Percentiles rank a stretch among this genome's conserved stretches.
Evolutionary conservation across 2,113 vertebrate genomes (phyloP).

Genomic region (Phylloscopus trochiloides): DNA sequence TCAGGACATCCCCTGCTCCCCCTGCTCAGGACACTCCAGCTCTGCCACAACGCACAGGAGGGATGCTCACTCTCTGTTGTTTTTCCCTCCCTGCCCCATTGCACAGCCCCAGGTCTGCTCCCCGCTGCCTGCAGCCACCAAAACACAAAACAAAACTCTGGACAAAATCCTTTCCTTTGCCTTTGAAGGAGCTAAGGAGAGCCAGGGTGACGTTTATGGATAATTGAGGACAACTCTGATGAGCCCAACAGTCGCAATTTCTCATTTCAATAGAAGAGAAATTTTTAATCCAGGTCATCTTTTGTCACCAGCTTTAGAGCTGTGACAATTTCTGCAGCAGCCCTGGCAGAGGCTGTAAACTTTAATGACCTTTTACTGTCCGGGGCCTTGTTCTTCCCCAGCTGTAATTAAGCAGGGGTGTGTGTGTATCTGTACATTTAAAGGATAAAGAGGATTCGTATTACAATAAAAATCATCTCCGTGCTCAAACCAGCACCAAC

Average conservation of each 20-base stretch:
- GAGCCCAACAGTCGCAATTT: background rate
- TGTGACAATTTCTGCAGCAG: constrained; percentile 63
- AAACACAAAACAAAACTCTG: background rate
- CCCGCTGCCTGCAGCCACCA: background rate
- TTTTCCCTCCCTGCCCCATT: background rate
- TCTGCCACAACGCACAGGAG: background rate
- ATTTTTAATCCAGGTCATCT: constrained; percentile 57
- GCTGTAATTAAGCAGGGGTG: constrained; percentile 50
- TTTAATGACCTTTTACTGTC: constrained; percentile 59
- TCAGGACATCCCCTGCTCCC: background rate
- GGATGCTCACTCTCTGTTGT: background rate
- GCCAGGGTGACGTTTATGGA: constrained; percentile 20
- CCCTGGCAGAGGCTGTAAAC: constrained; percentile 65
- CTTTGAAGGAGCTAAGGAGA: constrained; percentile 34
- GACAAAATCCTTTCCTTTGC: background rate
- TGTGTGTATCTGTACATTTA: constrained; percentile 12
- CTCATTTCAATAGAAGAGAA: background rate
- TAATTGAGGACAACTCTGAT: constrained; percentile 61
- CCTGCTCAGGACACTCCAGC: background rate
- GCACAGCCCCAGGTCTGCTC: background rate
- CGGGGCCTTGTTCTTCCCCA: background rate
- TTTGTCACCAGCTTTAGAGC: constrained; percentile 64
- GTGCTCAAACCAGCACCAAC: constrained; percentile 19
- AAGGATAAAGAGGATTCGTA: constrained; percentile 51
- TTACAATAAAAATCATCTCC: constrained; percentile 68